phyloP scores from a whole-genome alignment of 2,797 vertebrate genomes.

The Sebastes oblongus region DNA sequence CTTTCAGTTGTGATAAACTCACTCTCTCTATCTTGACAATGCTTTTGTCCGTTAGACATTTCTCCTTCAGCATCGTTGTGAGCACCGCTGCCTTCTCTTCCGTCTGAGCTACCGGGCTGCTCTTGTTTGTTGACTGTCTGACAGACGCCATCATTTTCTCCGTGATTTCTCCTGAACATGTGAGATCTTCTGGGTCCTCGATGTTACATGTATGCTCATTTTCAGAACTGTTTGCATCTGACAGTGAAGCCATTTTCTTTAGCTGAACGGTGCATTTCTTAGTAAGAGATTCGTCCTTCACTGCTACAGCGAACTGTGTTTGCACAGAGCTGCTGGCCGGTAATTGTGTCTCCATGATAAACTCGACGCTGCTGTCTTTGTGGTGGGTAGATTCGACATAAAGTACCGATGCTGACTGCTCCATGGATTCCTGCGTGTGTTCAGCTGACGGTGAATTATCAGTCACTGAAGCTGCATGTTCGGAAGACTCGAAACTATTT shows the following conservation, averaged over 20 bases:
- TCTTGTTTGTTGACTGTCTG: not conserved
- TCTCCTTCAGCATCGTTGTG: constrained; percentile 3
- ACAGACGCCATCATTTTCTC: not conserved
- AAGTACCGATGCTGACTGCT: not conserved
- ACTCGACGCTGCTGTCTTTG: not conserved
- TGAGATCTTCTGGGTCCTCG: not conserved
- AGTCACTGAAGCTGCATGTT: not conserved
- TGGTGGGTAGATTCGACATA: not conserved
- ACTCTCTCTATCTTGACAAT: constrained; percentile 27
- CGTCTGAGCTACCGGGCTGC: not conserved
- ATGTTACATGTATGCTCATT: not conserved
- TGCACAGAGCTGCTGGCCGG: not conserved
- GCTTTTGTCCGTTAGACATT: constrained; percentile 8
- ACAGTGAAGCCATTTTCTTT: not conserved
- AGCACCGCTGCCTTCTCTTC: not conserved
- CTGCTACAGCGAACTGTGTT: not conserved
- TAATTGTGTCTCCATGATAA: not conserved
- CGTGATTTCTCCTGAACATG: not conserved
- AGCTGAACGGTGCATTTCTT: constrained; percentile 17
- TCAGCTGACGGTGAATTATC: not conserved
- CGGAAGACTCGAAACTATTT: not conserved
- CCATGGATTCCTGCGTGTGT: not conserved
- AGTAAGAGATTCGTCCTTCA: not conserved
- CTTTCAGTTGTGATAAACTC: not conserved
- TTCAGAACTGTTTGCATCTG: not conserved